Evolutionary conservation across 2,113 vertebrate genomes (phyloP).

Genomic region (Corynorhinus townsendii): DNA sequence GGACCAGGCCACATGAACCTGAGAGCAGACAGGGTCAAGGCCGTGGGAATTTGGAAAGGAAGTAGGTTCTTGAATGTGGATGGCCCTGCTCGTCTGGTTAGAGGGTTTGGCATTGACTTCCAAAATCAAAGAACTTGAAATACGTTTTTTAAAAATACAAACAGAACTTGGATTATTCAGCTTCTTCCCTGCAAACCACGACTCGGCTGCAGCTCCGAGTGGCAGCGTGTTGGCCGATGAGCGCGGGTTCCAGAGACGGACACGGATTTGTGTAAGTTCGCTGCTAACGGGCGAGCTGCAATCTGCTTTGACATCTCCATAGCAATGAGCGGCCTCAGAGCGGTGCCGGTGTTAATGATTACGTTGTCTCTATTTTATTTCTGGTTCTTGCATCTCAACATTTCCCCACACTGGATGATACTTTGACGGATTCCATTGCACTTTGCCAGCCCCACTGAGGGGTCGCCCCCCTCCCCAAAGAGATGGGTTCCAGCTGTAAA

Average conservation of each 20-base stretch:
- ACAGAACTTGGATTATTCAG: neutral
- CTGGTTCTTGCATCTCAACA: constrained; percentile 69
- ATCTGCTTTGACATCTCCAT: constrained; percentile 76
- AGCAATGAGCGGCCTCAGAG: constrained; percentile 72
- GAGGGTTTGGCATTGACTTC: neutral
- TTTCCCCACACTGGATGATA: constrained; percentile 58
- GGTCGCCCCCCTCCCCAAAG: constrained; percentile 47
- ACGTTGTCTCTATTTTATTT: constrained; percentile 75
- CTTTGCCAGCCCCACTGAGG: constrained; percentile 64
- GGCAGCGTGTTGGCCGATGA: constrained; percentile 60
- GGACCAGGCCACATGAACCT: accelerated
- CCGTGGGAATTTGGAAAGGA: neutral
- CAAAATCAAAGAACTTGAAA: constrained; percentile 52
- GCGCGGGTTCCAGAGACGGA: constrained; percentile 60
- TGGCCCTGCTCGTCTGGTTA: neutral
- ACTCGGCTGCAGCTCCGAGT: constrained; percentile 49
- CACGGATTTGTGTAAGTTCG: constrained; percentile 73
- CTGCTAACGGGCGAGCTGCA: constrained; percentile 77
- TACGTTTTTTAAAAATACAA: constrained; percentile 35
- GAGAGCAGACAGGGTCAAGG: neutral
- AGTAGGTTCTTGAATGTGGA: neutral
- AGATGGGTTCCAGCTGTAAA: constrained; percentile 41
- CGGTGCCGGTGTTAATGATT: constrained; percentile 76
- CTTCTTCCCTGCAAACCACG: neutral
- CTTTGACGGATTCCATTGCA: constrained; percentile 64